phyloP scores from a whole-genome alignment of 2,888 invertebrate genomes.

The Parnassius glacialis region DNA sequence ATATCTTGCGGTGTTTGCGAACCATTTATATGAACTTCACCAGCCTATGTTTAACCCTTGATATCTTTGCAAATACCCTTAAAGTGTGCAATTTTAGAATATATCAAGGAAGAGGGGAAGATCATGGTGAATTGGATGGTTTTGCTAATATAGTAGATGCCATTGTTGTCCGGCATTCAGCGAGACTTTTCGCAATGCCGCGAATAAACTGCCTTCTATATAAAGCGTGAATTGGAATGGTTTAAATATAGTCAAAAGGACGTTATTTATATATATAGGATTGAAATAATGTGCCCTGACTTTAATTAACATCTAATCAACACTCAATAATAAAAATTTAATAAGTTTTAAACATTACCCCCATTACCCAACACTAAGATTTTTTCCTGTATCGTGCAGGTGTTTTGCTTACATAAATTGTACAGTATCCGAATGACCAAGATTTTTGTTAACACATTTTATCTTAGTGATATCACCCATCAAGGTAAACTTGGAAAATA shows the following conservation, averaged over 20 bases:
- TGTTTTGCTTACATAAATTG: too few relatives aligned
- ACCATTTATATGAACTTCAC: conserved; percentile 44
- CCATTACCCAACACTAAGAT: too few relatives aligned
- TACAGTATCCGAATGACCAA: too few relatives aligned
- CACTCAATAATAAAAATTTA: background rate
- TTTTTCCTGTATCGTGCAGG: too few relatives aligned
- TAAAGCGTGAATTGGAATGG: conserved; percentile 34
- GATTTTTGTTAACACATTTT: too few relatives aligned
- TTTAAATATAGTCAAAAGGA: conserved; percentile 29
- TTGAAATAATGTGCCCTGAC: too few relatives aligned
- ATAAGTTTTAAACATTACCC: too few relatives aligned
- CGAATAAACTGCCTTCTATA: conserved; percentile 41
- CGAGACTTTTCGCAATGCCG: conserved; percentile 50
- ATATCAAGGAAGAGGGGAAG: conserved; percentile 26
- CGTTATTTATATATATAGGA: too few relatives aligned
- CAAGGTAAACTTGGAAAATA: too few relatives aligned
- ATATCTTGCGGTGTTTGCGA: conserved; percentile 47
- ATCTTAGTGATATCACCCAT: too few relatives aligned
- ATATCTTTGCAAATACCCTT: conserved; percentile 28
- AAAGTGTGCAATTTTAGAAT: conserved; percentile 27
- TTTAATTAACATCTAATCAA: background rate
- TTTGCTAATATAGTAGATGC: conserved; percentile 36
- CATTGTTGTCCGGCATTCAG: conserved; percentile 42
- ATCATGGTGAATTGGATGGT: conserved; percentile 34
- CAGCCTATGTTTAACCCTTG: conserved; percentile 32